Evolutionary conservation across 23 tunicate genomes (phyloP).

Genomic region (Styela clava): DNA sequence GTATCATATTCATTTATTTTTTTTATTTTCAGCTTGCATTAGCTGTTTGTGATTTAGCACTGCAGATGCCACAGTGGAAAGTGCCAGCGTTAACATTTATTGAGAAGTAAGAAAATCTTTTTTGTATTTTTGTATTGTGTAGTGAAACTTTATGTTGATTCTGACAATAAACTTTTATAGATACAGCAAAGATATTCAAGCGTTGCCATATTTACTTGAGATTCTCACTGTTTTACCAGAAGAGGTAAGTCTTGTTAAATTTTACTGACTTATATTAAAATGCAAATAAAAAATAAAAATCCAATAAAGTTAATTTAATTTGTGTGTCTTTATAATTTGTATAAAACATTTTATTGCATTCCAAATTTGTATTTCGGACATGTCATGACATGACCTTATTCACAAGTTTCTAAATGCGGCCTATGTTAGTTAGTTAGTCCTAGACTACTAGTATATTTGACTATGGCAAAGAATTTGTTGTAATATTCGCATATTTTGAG

Average conservation of each 20-base stretch:
- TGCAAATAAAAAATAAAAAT: background rate
- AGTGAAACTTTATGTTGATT: background rate
- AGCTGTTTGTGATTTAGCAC: slow-evolving; percentile 83
- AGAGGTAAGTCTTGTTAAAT: slow-evolving; percentile 57
- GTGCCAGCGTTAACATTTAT: slow-evolving; percentile 88
- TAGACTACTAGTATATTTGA: too few species aligned
- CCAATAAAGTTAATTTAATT: background rate
- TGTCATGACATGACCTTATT: too few species aligned
- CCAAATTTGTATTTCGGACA: too few species aligned
- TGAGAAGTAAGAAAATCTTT: slow-evolving; percentile 57
- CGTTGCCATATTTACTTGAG: slow-evolving; percentile 69
- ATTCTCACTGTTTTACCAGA: slow-evolving; percentile 87
- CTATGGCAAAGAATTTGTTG: too few species aligned
- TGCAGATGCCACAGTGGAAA: slow-evolving; percentile 92
- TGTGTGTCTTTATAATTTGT: background rate
- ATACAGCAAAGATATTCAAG: slow-evolving; percentile 66
- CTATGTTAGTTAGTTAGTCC: too few species aligned
- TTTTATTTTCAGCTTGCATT: slow-evolving; percentile 56
- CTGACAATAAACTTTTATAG: slow-evolving; percentile 19
- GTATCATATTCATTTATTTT: too few species aligned
- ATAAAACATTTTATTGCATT: background rate
- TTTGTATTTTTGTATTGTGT: background rate
- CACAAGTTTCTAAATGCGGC: too few species aligned
- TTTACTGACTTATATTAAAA: background rate
- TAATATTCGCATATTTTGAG: too few species aligned